phyloP scores from a whole-genome alignment of 92 coral and sea anemone genomes.

The Siderastrea siderea region DNA sequence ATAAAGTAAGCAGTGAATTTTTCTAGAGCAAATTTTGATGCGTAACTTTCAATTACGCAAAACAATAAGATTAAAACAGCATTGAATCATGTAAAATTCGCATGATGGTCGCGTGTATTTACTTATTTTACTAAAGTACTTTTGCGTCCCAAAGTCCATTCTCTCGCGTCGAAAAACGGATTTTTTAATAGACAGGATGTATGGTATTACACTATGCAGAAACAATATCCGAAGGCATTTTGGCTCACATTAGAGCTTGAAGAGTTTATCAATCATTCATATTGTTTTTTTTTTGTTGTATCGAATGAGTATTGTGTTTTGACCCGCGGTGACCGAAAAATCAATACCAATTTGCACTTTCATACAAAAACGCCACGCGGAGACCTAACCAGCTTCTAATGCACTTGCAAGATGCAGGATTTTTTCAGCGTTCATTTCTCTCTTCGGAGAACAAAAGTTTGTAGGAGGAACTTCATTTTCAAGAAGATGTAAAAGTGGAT shows the following conservation, averaged over 20 bases:
- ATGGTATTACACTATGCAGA: conserved; percentile 7
- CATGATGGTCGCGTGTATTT: conserved; percentile 8
- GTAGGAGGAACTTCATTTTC: neutral
- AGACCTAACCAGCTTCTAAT: conserved; percentile 1
- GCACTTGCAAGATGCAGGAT: neutral
- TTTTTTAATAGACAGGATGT: conserved; percentile 6
- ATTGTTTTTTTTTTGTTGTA: conserved; percentile 44
- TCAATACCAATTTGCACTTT: conserved; percentile 48
- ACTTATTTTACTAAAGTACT: neutral
- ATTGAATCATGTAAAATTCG: neutral
- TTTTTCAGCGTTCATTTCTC: neutral
- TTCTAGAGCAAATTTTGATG: neutral
- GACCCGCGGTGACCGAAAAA: conserved; percentile 44
- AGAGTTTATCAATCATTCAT: conserved; percentile 51
- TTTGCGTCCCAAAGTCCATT: neutral
- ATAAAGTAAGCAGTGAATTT: neutral
- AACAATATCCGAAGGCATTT: conserved; percentile 45
- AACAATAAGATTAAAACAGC: neutral
- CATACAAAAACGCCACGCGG: conserved; percentile 46
- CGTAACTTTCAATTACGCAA: conserved; percentile 21
- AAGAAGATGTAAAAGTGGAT: neutral
- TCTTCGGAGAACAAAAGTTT: no score
- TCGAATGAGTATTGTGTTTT: conserved; percentile 35
- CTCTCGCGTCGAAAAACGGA: neutral
- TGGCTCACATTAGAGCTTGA: conserved; percentile 22